Evolutionary conservation across 2,797 vertebrate species (phyloP).

Genomic region (Microchirus variegatus): DNA sequence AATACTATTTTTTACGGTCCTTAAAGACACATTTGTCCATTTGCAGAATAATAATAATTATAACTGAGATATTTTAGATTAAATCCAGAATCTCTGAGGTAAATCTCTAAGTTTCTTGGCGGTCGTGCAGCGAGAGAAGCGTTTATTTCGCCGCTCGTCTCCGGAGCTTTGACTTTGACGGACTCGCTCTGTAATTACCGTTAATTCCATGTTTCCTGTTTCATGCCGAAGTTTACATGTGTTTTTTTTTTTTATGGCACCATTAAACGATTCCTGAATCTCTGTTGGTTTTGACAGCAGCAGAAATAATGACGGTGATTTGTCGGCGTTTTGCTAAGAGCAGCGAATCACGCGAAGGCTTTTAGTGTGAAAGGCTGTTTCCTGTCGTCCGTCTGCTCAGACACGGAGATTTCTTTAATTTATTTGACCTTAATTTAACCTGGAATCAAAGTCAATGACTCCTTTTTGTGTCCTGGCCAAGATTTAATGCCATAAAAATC

Average conservation of each 20-base stretch:
- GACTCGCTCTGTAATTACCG: conserved; percentile 73
- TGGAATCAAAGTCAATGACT: no score
- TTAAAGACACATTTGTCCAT: conserved; percentile 68
- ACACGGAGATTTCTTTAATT: no score
- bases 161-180: conserved; percentile 56
- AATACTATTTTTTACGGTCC: conserved; percentile 32
- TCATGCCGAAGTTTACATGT: conserved; percentile 74
- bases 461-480: no score
- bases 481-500: no score
- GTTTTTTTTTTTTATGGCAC: conserved; percentile 77
- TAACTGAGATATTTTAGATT: conserved; percentile 45
- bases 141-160: conserved; percentile 44
- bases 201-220: conserved; percentile 77
- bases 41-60: conserved; percentile 67
- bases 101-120: conserved; percentile 44
- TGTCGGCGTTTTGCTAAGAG: conserved; percentile 68
- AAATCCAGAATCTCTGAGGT: conserved; percentile 44
- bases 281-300: conserved; percentile 65
- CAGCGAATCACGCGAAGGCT: conserved; percentile 50
- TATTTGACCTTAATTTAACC: no score
- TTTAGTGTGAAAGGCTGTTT: conserved; percentile 60
- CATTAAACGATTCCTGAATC: conserved; percentile 68
- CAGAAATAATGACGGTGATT: conserved; percentile 76
- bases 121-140: conserved; percentile 25
- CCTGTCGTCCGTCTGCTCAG: conserved; percentile 13